These are phyloP conservation scores for Psittacula derbiana DNA, from an alignment of 2,797 vertebrate genomes.

Conservation along the genomic window DNA sequence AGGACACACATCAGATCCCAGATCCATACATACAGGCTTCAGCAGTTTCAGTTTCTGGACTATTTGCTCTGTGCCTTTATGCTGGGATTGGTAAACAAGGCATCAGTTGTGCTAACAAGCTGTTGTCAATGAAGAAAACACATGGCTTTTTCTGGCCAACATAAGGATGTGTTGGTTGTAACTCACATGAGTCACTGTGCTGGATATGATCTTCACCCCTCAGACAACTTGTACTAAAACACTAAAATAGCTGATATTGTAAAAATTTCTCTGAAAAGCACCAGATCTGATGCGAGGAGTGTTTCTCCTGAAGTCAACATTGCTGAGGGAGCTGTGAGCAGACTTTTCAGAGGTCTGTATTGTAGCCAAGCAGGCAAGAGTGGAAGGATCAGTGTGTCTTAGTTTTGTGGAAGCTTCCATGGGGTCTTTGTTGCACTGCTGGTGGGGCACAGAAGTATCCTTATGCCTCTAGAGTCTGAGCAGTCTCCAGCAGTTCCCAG, in stretches of 20 bases:
- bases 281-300: not conserved
- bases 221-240: not conserved
- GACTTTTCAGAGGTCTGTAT: not conserved
- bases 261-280: not conserved
- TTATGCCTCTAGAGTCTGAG: not conserved
- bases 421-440: not conserved
- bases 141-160: conserved; percentile 1
- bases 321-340: not conserved
- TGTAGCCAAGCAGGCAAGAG: not conserved
- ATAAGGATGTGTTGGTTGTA: not conserved
- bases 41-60: not conserved
- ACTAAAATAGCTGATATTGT: not conserved
- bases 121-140: conserved; percentile 38
- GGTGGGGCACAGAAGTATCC: not conserved
- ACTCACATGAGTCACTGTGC: not conserved
- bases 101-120: not conserved
- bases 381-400: not conserved
- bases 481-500: not conserved
- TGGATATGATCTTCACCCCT: not conserved
- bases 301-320: not conserved
- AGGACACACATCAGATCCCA: not conserved
- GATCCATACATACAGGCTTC: not conserved
- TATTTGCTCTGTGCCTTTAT: not conserved
- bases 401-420: not conserved
- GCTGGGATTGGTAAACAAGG: not conserved